These are phyloP conservation scores for Drosophila sp. DNA, from an alignment of 1,140 invertebrate genomes.

Conservation along the genomic window DNA sequence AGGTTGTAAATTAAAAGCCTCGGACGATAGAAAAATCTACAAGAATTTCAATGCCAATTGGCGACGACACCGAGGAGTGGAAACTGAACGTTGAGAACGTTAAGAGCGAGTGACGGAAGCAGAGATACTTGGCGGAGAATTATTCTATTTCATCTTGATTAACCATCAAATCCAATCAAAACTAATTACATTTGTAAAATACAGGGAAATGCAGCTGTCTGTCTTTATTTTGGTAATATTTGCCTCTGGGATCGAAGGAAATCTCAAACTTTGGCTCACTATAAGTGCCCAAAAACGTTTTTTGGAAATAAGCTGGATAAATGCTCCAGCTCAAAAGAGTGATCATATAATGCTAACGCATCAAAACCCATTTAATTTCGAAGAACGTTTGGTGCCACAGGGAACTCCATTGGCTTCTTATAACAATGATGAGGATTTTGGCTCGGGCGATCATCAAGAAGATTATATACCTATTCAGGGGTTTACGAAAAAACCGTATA, in stretches of 20 bases:
- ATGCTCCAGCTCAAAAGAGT: constrained; percentile 58
- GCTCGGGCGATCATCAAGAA: constrained; percentile 33
- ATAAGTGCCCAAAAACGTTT: constrained; percentile 75
- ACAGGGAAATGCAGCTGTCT: constrained; percentile 26
- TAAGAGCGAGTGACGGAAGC: constrained; percentile 23
- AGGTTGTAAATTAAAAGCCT: background rate
- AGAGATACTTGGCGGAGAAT: constrained; percentile 17
- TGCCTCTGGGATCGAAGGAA: constrained; percentile 9
- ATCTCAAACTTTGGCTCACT: constrained; percentile 68
- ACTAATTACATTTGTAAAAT: constrained; percentile 54
- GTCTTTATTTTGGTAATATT: constrained; percentile 36
- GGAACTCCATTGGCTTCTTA: constrained; percentile 64
- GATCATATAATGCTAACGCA: constrained; percentile 66
- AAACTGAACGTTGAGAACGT: constrained; percentile 21
- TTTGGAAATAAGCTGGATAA: constrained; percentile 76
- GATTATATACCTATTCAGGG: constrained; percentile 60
- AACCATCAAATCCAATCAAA: constrained; percentile 57
- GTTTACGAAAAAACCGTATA: constrained; percentile 35
- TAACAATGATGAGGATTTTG: constrained; percentile 48
- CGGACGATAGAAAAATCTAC: background rate
- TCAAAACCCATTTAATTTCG: constrained; percentile 61
- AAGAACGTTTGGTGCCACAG: constrained; percentile 39
- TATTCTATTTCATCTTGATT: constrained; percentile 48
- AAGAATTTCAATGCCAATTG: background rate
- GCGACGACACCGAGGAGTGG: background rate